These are phyloP conservation scores for Herminia tarsipennalis DNA, from an alignment of 2,888 invertebrate genomes.

Conservation along the genomic window DNA sequence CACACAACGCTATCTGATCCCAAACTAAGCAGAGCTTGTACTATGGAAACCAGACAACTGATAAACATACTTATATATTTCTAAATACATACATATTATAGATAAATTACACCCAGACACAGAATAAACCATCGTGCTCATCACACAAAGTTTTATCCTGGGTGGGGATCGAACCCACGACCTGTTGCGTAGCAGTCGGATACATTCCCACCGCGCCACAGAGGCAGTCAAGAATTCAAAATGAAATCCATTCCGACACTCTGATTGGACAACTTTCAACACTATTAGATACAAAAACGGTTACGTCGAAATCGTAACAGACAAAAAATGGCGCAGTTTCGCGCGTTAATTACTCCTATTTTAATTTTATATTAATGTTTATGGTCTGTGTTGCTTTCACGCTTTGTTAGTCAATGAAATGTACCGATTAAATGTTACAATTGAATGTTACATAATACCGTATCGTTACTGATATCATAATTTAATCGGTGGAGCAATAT, in stretches of 20 bases:
- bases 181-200: no score
- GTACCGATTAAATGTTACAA: slow-evolving; percentile 29
- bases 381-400: slow-evolving; percentile 32
- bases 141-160: no score
- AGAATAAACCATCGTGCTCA: no score
- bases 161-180: no score
- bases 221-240: slow-evolving; percentile 1
- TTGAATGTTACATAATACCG: slow-evolving; percentile 27
- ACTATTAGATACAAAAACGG: slow-evolving; percentile 3
- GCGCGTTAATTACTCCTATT: slow-evolving; percentile 2
- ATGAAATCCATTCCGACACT: slow-evolving; percentile 1
- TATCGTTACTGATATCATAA: slow-evolving; percentile 9
- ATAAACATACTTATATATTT: no score
- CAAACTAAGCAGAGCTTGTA: no score
- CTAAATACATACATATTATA: no score
- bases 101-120: no score
- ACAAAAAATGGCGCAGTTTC: slow-evolving; percentile 5
- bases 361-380: background rate
- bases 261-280: slow-evolving; percentile 5
- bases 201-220: no score
- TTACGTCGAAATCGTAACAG: slow-evolving; percentile 7
- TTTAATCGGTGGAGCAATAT: slow-evolving; percentile 2
- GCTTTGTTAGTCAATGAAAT: slow-evolving; percentile 32
- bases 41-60: no score
- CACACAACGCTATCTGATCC: no score